Evolutionary conservation across 2,113 vertebrate species (phyloP).

Genomic region (Agapornis roseicollis): DNA sequence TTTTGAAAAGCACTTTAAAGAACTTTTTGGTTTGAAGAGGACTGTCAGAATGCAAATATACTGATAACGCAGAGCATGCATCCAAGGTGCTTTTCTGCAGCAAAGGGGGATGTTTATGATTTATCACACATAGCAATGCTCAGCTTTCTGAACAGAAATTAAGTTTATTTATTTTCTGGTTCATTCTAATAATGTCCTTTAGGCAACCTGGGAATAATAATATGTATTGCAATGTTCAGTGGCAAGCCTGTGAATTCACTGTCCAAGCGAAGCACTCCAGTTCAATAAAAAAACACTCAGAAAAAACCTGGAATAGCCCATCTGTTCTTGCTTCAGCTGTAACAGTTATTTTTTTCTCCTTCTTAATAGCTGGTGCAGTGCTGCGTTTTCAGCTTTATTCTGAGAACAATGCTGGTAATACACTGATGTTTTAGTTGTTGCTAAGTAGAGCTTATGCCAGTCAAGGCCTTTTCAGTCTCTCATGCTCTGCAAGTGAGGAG

Average conservation of each 20-base stretch:
- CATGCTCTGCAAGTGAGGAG: background rate
- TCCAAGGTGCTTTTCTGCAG: background rate
- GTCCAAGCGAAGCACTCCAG: background rate
- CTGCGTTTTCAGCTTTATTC: background rate
- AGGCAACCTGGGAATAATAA: background rate
- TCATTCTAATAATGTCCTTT: background rate
- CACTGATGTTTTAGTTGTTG: background rate
- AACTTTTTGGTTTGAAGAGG: background rate
- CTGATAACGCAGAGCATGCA: background rate
- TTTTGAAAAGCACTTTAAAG: slow-evolving; percentile 6
- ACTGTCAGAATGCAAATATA: slow-evolving; percentile 7
- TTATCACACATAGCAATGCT: background rate
- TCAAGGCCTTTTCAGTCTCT: background rate
- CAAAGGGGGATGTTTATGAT: background rate
- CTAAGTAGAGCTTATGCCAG: background rate
- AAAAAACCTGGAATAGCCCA: background rate
- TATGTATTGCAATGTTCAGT: background rate
- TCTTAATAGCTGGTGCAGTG: background rate
- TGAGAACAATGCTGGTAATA: background rate
- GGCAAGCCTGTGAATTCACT: background rate
- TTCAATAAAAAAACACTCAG: background rate
- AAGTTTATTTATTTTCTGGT: background rate
- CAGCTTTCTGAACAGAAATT: background rate
- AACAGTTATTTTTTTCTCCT: background rate
- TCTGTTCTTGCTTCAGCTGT: background rate